These are phyloP conservation scores for Drosophila parthenogenetica DNA, from an alignment of 2,888 invertebrate species.

Conservation along the genomic window DNA sequence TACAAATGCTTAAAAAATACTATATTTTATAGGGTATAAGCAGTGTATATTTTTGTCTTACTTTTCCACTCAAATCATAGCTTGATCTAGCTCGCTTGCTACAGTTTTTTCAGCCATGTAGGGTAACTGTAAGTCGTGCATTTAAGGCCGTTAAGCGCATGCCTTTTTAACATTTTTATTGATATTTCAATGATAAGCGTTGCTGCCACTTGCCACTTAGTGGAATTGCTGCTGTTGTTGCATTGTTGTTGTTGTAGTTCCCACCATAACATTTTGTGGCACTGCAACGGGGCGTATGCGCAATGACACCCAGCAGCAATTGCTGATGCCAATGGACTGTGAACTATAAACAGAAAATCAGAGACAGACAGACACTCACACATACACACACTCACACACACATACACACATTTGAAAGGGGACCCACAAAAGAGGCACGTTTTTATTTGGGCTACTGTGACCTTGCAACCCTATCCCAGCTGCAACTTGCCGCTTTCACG, in stretches of 20 bases:
- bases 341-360: not conserved
- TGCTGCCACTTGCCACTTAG: conserved; percentile 31
- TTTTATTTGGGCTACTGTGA: conserved; percentile 31
- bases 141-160: not conserved
- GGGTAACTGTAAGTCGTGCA: conserved; percentile 1
- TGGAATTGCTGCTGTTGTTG: conserved; percentile 26
- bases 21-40: no score
- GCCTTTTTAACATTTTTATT: conserved; percentile 29
- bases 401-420: not conserved
- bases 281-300: conserved; percentile 21
- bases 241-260: conserved; percentile 39
- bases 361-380: no score
- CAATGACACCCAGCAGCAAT: conserved; percentile 20
- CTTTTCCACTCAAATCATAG: no score
- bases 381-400: not conserved
- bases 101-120: no score
- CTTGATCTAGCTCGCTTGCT: no score
- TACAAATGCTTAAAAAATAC: no score
- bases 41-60: no score
- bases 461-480: conserved; percentile 41
- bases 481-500: conserved; percentile 35
- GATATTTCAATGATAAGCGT: conserved; percentile 61
- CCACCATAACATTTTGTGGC: conserved; percentile 10
- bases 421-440: not conserved
- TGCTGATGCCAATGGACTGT: conserved; percentile 30